Evolutionary conservation across 2,888 invertebrate species (phyloP), one percentile per base, ranked within the genome.

Genomic region (Tineola bisselliella): DNA sequence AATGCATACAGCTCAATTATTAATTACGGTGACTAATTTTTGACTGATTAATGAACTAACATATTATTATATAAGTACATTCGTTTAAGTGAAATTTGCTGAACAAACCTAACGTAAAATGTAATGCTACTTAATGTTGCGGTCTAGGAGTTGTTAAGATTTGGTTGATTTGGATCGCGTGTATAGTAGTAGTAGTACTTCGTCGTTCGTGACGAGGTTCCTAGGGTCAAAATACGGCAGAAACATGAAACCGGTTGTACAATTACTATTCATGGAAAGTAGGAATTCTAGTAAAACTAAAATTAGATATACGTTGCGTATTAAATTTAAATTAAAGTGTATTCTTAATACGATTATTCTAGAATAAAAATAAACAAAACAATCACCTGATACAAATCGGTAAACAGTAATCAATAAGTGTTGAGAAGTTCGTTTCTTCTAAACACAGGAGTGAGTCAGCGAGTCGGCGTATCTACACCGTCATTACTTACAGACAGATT

Each of bases 191-290:
- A 25, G 25, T 11, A 13, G 33, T 58, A 58, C 58, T 58, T 58
- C 6, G 33, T 13, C 6, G 58, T 33, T 58, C 58, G 33, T 58
- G 48, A 78, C 77, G 77, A 80, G 75, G 68, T 70, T 69, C 74
- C 75, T 72, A 72, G 72, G 77, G 77, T 79, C 76, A 75, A 68
- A 72, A 72, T 74, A 70, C 72, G 75, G 64, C 70, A 72, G 70
- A 72, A 73, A 74, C 70, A 73, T 68, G 69, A 68, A 73, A 78
- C 75, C 73, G 72, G 75, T 75, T 71, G 66, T 66, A 69, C 70
- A 68, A 69, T 74, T 70, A 65, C 66, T 43, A 58, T 58, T 58
- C 58, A 25, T 33, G 48, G 54, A 61, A 61, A 43, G 19, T 56
- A 48, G 38, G 18, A 33, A 38, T 33, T 33, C 15, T 31, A 10